Conservation (phyloP, 2,113 vertebrate genomes). For the Neolamprologus falcicula region DNA sequence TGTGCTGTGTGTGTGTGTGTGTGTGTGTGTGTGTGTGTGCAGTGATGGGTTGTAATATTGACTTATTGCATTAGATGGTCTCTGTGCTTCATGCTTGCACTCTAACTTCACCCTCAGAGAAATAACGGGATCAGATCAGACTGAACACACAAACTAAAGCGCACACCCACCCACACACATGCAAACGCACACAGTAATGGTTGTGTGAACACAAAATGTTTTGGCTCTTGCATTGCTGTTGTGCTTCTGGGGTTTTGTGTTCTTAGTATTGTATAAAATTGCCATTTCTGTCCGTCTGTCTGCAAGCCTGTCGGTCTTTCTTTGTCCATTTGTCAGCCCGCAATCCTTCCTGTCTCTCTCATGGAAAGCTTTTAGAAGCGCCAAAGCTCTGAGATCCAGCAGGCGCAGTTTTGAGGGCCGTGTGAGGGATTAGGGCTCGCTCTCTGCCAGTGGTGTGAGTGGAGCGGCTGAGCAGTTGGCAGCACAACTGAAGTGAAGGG, state of each 20-base stretch:
- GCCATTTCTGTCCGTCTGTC: neutral
- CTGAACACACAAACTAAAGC: conserved; percentile 5
- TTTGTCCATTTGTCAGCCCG: neutral
- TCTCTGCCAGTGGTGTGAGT: conserved; percentile 14
- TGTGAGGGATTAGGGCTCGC: conserved; percentile 40
- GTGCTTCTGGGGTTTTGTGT: conserved; percentile 24
- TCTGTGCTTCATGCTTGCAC: conserved; percentile 47
- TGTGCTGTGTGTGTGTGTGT: neutral
- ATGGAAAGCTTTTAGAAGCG: neutral
- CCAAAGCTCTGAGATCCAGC: conserved; percentile 10
- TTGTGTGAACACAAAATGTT: neutral
- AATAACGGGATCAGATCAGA: conserved; percentile 46
- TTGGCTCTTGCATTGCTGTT: neutral
- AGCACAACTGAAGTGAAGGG: neutral
- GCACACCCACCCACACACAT: neutral
- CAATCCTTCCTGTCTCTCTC: neutral
- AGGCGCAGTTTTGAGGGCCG: conserved; percentile 8
- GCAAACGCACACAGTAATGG: neutral
- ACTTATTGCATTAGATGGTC: conserved; percentile 61
- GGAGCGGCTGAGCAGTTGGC: conserved; percentile 20
- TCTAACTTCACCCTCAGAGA: conserved; percentile 48
- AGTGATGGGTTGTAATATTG: conserved; percentile 46
- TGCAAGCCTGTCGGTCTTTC: neutral
- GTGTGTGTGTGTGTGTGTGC: neutral
- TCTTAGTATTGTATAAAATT: neutral